Evolutionary conservation across 2,113 vertebrate genomes (phyloP).

Genomic region (Dicerorhinus sumatrensis): DNA sequence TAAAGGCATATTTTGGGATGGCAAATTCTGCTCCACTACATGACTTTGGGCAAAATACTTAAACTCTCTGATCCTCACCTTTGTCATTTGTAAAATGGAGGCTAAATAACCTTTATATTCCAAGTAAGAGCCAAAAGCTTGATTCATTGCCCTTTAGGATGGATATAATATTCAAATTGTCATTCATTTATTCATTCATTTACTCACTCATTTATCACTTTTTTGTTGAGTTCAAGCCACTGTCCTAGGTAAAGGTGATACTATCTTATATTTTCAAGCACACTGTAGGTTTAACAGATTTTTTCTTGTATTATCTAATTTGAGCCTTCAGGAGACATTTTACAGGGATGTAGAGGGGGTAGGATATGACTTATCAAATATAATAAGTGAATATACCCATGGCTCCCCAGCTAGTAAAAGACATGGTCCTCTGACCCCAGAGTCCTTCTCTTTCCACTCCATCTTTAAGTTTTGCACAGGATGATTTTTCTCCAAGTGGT

Average conservation of each 20-base stretch:
- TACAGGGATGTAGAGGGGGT: fast-evolving
- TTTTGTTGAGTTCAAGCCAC: neutral
- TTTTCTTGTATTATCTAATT: neutral
- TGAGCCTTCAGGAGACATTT: neutral
- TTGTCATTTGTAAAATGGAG: neutral
- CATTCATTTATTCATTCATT: neutral
- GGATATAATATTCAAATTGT: neutral
- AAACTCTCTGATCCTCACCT: neutral
- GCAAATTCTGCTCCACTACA: neutral
- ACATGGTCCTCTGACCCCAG: neutral
- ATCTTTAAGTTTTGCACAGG: neutral
- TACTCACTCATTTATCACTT: neutral
- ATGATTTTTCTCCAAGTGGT: neutral
- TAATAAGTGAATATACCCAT: neutral
- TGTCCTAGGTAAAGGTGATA: neutral
- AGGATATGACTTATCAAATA: neutral
- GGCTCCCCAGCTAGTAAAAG: neutral
- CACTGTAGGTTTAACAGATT: neutral
- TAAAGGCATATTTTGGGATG: neutral
- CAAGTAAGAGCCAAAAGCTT: neutral
- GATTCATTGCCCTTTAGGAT: neutral
- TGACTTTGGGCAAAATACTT: neutral
- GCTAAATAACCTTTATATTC: neutral
- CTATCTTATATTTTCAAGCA: neutral
- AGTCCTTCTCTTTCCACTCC: neutral